Evolutionary conservation across 2,113 vertebrate species (phyloP).

Genomic region (Gallinago jamesoni): DNA sequence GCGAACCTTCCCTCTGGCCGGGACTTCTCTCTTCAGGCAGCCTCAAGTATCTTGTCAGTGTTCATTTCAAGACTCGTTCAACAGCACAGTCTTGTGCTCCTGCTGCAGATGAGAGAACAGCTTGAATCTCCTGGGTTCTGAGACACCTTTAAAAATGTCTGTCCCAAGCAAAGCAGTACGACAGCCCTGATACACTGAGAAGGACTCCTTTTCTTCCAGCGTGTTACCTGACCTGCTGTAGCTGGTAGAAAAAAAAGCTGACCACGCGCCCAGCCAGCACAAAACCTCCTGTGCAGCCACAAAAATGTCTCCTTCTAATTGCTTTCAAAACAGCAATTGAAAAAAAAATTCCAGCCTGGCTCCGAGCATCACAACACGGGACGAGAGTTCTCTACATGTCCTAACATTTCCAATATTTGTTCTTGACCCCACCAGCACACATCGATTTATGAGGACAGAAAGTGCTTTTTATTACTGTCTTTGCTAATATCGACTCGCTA

Average conservation of each 20-base stretch:
- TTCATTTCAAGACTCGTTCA: not conserved
- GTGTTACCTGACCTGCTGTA: not conserved
- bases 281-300: not conserved
- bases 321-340: slow-evolving; percentile 16
- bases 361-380: not conserved
- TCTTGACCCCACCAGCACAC: slow-evolving; percentile 21
- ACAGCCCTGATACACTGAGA: not conserved
- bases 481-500: slow-evolving; percentile 6
- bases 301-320: slow-evolving; percentile 27
- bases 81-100: fast-evolving
- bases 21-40: not conserved
- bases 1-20: not conserved
- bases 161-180: not conserved
- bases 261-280: not conserved
- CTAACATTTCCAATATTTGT: slow-evolving; percentile 4
- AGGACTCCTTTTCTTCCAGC: not conserved
- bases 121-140: not conserved
- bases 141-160: not conserved
- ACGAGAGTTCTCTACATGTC: not conserved
- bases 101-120: not conserved
- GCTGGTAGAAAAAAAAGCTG: not conserved
- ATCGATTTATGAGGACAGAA: slow-evolving; percentile 20
- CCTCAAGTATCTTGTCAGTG: fast-evolving
- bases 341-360: not conserved
- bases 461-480: slow-evolving; percentile 24